Conservation (phyloP, 2,888 invertebrate species). For the Callinectes sapidus region DNA sequence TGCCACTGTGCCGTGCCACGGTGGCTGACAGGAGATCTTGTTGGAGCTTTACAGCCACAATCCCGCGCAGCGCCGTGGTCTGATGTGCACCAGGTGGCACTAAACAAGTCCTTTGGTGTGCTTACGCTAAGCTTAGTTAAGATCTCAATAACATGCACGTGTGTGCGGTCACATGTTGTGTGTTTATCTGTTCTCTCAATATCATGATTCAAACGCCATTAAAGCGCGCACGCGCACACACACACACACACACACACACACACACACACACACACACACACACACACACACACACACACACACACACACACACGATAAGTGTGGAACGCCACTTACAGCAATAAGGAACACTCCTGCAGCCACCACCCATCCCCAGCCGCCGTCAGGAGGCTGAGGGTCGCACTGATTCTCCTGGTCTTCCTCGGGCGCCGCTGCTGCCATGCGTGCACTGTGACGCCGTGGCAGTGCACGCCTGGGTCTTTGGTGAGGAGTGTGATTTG, state of each 20-base stretch:
- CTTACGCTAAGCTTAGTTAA: background rate
- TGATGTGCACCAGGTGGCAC: background rate
- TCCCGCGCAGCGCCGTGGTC: background rate
- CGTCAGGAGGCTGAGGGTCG: conserved; percentile 41
- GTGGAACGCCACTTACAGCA: conserved; percentile 28
- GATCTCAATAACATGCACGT: background rate
- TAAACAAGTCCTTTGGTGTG: background rate
- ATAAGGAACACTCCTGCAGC: conserved; percentile 38
- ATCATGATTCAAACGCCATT: background rate
- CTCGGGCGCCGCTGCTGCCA: conserved; percentile 18
- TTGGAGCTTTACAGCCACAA: too few species aligned
- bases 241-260: conserved; percentile 10
- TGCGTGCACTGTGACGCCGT: background rate
- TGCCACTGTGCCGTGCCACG: background rate
- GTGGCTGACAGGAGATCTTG: background rate
- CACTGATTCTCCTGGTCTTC: background rate
- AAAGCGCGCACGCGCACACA: background rate
- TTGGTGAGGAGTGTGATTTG: background rate
- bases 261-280: conserved; percentile 7
- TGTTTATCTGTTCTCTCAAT: too few species aligned
- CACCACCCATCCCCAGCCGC: conserved; percentile 60
- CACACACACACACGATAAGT: background rate
- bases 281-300: conserved; percentile 21
- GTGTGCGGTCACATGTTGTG: background rate
- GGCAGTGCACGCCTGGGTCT: background rate